These are phyloP conservation scores for Listronotus oregonensis DNA, from an alignment of 1,140 invertebrate species.

Conservation along the genomic window DNA sequence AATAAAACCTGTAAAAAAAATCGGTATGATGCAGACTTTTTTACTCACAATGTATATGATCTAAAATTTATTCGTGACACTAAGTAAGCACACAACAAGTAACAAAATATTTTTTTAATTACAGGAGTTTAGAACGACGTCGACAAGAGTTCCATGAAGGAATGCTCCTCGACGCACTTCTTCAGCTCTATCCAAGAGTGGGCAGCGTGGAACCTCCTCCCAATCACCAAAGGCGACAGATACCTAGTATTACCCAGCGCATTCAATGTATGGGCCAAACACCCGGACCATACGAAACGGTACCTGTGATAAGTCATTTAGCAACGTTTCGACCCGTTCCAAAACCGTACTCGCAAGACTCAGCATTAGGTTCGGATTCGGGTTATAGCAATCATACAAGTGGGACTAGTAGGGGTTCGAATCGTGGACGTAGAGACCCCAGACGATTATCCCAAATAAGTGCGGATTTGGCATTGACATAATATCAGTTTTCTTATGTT, in stretches of 20 bases:
- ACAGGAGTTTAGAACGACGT: constrained; percentile 63
- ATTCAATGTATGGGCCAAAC: constrained; percentile 61
- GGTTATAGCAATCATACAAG: constrained; percentile 71
- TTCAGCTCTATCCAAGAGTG: constrained; percentile 66
- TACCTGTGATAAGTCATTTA: constrained; percentile 61
- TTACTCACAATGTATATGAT: no score
- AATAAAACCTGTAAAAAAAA: no score
- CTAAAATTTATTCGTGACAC: no score
- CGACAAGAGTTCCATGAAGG: constrained; percentile 68
- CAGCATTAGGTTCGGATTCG: constrained; percentile 69
- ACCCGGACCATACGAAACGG: constrained; percentile 62
- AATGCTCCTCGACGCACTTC: constrained; percentile 67
- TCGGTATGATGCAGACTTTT: no score
- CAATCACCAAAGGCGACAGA: constrained; percentile 43
- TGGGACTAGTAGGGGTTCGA: constrained; percentile 52
- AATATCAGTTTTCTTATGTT: constrained; percentile 27
- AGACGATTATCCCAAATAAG: constrained; percentile 54
- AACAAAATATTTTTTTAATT: no score
- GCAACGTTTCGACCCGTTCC: constrained; percentile 54
- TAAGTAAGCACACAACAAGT: no score
- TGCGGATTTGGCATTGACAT: constrained; percentile 53
- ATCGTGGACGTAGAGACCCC: constrained; percentile 50
- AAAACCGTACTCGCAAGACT: constrained; percentile 58
- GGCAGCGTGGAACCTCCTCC: constrained; percentile 56
- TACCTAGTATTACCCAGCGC: constrained; percentile 57